Base-by-base conservation (phyloP, 2,113 vertebrate species). In the Chaenogobius annularis region DNA sequence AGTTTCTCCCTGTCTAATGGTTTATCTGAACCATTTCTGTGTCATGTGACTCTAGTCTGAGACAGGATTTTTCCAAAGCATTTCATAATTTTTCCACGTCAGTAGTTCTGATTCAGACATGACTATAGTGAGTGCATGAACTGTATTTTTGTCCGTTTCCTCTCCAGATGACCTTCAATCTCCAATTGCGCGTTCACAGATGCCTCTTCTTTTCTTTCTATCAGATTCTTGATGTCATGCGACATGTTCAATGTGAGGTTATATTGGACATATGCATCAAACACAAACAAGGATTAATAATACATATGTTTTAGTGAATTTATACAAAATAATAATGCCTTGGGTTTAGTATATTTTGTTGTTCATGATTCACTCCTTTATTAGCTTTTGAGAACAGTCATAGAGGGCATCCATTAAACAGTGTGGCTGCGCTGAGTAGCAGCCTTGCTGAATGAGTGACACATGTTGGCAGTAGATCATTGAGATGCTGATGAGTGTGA, bases 381-480 rank as follows among this genome's bases (percentile, higher is more conserved):
- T 75, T 77, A 62, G 50, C 63, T 55, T 26, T 46, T 37, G 19
- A 43, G 62, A 80, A 44, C 65, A 10, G 19, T 20, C 48, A 40
- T 20, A 46, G 15, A 68, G 65, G 20, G 3, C 44, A 23, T 58
- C 55, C 10, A 43, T 63, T 68, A 75, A 81, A 74, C 74, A 62
- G 64, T 73, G 55, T 35, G 43, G 20, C 0, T 14, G 59, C 68
- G 46, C 52, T 69, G 66, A 10, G 7, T 40, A 61, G 65, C 63
- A 50, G 47, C 69, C 66, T 58, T 69, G 58, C 20, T 47, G 63
- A 73, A 77, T 59, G 54, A 79, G 73, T 72, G 82, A 58, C 65
- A 74, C 74, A 59, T 54, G 68, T 78, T 70, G 75, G 75, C 79
- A 65, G 46, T 62, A 46, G 48, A 66, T 83, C 71, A 47, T 58